phyloP scores from a whole-genome alignment of 2,113 vertebrate genomes.

The Tauraco erythrolophus region DNA sequence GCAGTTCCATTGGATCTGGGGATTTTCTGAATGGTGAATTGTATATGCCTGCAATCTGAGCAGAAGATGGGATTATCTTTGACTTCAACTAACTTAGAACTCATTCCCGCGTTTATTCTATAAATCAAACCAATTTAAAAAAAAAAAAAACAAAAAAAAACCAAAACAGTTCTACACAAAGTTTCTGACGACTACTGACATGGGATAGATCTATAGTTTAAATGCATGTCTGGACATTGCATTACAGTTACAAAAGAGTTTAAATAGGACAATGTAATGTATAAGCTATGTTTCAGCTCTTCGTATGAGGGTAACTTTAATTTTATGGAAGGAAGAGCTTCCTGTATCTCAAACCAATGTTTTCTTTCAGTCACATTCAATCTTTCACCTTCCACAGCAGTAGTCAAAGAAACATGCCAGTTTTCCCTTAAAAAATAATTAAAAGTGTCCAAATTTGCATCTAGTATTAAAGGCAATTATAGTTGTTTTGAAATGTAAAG shows the following conservation, averaged over 20 bases:
- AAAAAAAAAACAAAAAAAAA: no score
- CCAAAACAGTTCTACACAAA: background rate
- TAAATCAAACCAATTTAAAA: background rate
- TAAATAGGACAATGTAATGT: background rate
- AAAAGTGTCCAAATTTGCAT: background rate
- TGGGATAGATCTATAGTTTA: background rate
- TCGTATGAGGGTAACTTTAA: background rate
- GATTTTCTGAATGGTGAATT: constrained; percentile 87
- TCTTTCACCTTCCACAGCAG: background rate
- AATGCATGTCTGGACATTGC: background rate
- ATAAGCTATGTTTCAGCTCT: background rate
- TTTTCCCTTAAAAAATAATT: background rate
- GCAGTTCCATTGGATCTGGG: constrained; percentile 89
- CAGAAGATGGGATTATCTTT: background rate
- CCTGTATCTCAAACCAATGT: background rate
- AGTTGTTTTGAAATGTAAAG: background rate
- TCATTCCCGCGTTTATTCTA: background rate
- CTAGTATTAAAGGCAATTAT: background rate
- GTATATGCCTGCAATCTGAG: constrained; percentile 89
- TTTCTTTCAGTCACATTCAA: background rate
- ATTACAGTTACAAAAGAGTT: background rate
- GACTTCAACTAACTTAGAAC: background rate
- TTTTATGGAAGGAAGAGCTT: background rate
- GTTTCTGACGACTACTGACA: background rate
- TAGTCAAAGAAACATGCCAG: background rate